Evolutionary conservation across 2,888 invertebrate genomes (phyloP).

Genomic region (Cataglyphis albicans): DNA sequence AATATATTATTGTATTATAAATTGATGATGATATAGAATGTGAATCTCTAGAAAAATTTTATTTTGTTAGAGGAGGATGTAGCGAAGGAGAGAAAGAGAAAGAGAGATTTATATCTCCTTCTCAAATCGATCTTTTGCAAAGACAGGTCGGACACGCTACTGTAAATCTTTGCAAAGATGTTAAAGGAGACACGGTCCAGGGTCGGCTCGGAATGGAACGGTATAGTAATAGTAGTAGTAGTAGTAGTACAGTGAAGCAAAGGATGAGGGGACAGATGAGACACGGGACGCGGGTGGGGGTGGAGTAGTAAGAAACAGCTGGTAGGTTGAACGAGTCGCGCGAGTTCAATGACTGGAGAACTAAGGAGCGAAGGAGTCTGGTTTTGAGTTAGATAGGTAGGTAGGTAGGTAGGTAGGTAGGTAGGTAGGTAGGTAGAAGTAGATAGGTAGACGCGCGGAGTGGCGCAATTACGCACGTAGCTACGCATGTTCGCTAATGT

Average conservation of each 20-base stretch:
- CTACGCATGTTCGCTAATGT: constrained; percentile 50
- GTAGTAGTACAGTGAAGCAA: constrained; percentile 23
- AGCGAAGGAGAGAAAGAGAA: background rate
- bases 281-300: constrained; percentile 53
- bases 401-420: constrained; percentile 75
- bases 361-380: constrained; percentile 72
- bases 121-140: background rate
- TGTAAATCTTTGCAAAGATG: constrained; percentile 54
- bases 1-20: background rate
- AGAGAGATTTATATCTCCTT: background rate
- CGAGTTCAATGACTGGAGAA: constrained; percentile 85
- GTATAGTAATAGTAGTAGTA: constrained; percentile 26
- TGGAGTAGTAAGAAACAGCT: constrained; percentile 83
- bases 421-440: constrained; percentile 62
- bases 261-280: constrained; percentile 53
- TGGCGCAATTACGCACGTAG: constrained; percentile 68
- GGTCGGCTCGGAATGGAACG: constrained; percentile 43
- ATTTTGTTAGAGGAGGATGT: background rate
- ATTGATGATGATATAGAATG: background rate
- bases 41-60: background rate
- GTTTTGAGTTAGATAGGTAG: constrained; percentile 75
- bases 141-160: background rate
- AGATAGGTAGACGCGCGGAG: constrained; percentile 68
- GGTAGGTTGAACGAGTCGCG: constrained; percentile 82
- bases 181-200: constrained; percentile 69